Evolutionary conservation across 2,113 vertebrate species (phyloP).

Genomic region (Oncorhynchus clarkii): DNA sequence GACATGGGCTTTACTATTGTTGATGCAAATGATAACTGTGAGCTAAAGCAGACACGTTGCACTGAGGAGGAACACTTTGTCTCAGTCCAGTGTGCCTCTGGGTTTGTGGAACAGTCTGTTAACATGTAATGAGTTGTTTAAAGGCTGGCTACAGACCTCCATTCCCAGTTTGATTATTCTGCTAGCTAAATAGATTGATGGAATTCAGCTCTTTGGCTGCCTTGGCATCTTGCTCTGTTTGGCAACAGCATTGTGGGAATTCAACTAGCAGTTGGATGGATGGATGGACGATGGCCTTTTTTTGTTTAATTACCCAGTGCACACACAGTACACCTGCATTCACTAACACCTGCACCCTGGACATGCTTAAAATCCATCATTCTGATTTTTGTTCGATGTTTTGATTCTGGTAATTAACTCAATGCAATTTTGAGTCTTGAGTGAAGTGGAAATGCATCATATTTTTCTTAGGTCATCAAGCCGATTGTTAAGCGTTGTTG

Average conservation of each 20-base stretch:
- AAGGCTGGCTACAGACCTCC: constrained; percentile 11
- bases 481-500: no score
- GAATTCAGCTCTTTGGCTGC: constrained; percentile 16
- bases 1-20: background rate
- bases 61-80: no score
- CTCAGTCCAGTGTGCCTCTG: constrained; percentile 13
- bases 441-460: constrained; percentile 7
- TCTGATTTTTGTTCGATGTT: background rate
- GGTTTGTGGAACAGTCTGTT: constrained; percentile 30
- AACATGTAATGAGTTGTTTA: constrained; percentile 35
- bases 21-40: constrained; percentile 12
- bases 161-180: constrained; percentile 28
- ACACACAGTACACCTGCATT: constrained; percentile 6
- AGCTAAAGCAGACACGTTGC: constrained; percentile 30
- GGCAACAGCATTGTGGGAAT: constrained; percentile 7
- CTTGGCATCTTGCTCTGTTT: constrained; percentile 28
- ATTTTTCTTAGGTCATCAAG: no score
- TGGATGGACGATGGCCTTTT: background rate
- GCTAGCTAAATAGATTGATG: constrained; percentile 31
- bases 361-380: background rate
- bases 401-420: background rate
- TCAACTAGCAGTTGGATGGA: constrained; percentile 1
- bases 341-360: background rate
- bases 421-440: background rate
- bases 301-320: background rate